A percentile compares a stretch with the other conserved stretches of the same genome.
phyloP scores from a whole-genome alignment of 2,888 invertebrate genomes.

The Acrocyrtus sp. region DNA sequence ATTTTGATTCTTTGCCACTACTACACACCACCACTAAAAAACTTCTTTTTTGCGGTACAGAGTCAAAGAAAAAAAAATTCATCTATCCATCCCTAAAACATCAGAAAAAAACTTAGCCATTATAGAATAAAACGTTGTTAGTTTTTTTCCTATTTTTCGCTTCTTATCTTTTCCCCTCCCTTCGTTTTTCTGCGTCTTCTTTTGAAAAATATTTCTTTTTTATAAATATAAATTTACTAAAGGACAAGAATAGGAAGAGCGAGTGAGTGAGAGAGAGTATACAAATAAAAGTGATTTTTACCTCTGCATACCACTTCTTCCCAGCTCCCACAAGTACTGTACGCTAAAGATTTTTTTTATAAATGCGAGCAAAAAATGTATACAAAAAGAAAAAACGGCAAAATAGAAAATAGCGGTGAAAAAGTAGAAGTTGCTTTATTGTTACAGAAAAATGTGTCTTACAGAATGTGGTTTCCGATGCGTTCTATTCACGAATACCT shows the following conservation, averaged over 20 bases:
- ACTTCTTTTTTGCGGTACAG: slow-evolving; percentile 34
- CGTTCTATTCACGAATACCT: slow-evolving; percentile 25
- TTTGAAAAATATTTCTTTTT: slow-evolving; percentile 34
- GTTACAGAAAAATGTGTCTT: slow-evolving; percentile 41
- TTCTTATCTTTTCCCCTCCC: slow-evolving; percentile 19
- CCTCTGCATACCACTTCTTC: slow-evolving; percentile 20
- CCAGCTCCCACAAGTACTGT: background rate
- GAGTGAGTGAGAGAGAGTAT: slow-evolving; percentile 7
- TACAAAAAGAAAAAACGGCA: slow-evolving; percentile 11
- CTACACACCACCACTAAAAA: too few relatives aligned
- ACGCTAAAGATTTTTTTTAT: too few relatives aligned
- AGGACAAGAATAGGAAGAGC: too few relatives aligned
- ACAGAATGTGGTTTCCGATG: slow-evolving; percentile 44
- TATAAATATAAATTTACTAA: slow-evolving; percentile 13
- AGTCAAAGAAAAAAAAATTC: slow-evolving; percentile 43
- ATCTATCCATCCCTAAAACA: slow-evolving; percentile 40
- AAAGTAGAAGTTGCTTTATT: slow-evolving; percentile 36
- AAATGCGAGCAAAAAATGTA: slow-evolving; percentile 15
- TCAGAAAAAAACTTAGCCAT: slow-evolving; percentile 20
- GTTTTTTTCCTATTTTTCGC: slow-evolving; percentile 31
- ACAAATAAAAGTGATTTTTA: slow-evolving; percentile 46
- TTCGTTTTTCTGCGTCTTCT: slow-evolving; percentile 25
- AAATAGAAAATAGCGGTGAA: slow-evolving; percentile 15
- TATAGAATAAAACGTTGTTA: slow-evolving; percentile 19
- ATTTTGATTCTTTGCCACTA: slow-evolving; percentile 38